A percentile compares a stretch with the other conserved stretches of the same genome.
These are phyloP conservation scores for Chondrosia reniformis DNA, from an alignment of 37 sponge, comb jelly and placozoan species.

Conservation along the genomic window DNA sequence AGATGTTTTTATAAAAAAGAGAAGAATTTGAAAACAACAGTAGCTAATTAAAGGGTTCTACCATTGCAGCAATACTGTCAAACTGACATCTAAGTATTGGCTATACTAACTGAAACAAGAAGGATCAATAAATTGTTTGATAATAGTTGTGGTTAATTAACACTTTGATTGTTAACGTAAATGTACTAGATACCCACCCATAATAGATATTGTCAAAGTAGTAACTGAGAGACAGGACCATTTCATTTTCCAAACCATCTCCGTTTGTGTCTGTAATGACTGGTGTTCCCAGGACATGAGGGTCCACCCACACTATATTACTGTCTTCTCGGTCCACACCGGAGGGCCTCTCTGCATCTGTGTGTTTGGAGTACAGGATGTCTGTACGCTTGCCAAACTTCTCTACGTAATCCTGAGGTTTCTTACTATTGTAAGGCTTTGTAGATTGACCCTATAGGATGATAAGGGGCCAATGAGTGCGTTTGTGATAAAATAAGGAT, in stretches of 20 bases:
- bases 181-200: slow-evolving; percentile 22
- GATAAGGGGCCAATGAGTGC: too few relatives aligned
- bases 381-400: slow-evolving; percentile 5
- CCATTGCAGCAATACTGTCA: too few relatives aligned
- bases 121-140: too few relatives aligned
- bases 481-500: too few relatives aligned
- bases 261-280: slow-evolving; percentile 48
- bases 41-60: too few relatives aligned
- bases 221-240: slow-evolving; percentile 65
- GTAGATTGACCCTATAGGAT: too few relatives aligned
- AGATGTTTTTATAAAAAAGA: too few relatives aligned
- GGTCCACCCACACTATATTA: slow-evolving; percentile 52
- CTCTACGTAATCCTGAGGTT: neutral
- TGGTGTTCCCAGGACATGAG: slow-evolving; percentile 73
- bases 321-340: slow-evolving; percentile 39
- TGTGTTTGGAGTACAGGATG: slow-evolving; percentile 48
- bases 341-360: slow-evolving; percentile 15
- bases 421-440: too few relatives aligned
- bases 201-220: slow-evolving; percentile 67
- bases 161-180: neutral
- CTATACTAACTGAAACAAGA: too few relatives aligned
- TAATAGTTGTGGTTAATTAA: neutral
- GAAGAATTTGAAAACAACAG: too few relatives aligned
- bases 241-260: slow-evolving; percentile 49
- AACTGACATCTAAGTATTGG: too few relatives aligned